Evolutionary conservation across 1,140 invertebrate species (phyloP).

Genomic region (Ericerus pela): DNA sequence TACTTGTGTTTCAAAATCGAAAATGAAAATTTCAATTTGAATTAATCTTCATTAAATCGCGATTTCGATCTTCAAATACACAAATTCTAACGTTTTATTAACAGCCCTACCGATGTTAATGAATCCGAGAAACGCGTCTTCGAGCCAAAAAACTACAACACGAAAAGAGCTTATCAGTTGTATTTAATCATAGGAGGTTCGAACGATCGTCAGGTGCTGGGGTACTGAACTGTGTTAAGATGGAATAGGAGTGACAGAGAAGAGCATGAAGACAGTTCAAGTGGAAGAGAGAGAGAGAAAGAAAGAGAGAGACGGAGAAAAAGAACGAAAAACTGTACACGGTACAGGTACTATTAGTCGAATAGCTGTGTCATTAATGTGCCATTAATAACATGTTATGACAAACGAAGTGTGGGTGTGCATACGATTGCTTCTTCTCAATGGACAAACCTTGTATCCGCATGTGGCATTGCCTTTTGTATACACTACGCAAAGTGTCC

Average conservation of each 20-base stretch:
- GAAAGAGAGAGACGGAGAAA: constrained; percentile 21
- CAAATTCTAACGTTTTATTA: constrained; percentile 1
- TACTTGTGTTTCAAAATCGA: too few relatives aligned
- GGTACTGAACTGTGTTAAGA: constrained; percentile 7
- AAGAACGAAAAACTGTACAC: constrained; percentile 19
- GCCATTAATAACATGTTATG: constrained; percentile 11
- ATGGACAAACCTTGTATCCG: constrained; percentile 3
- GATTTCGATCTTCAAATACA: background rate
- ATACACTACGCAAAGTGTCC: too few relatives aligned
- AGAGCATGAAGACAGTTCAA: constrained; percentile 22
- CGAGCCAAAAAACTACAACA: constrained; percentile 2
- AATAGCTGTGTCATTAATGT: constrained; percentile 13
- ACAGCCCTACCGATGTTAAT: background rate
- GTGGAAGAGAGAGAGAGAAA: constrained; percentile 19
- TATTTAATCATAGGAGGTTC: constrained; percentile 16
- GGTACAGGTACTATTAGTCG: constrained; percentile 9
- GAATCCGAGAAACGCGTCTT: constrained; percentile 7
- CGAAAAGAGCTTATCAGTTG: background rate
- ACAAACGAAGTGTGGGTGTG: constrained; percentile 7
- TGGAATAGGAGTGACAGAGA: constrained; percentile 14
- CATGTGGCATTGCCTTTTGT: background rate
- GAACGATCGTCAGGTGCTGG: constrained; percentile 11
- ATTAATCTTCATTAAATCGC: background rate
- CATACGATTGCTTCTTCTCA: constrained; percentile 6
- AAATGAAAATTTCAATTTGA: background rate